Evolutionary conservation across 2,888 invertebrate species (phyloP).

Genomic region (Colostygia pectinataria): DNA sequence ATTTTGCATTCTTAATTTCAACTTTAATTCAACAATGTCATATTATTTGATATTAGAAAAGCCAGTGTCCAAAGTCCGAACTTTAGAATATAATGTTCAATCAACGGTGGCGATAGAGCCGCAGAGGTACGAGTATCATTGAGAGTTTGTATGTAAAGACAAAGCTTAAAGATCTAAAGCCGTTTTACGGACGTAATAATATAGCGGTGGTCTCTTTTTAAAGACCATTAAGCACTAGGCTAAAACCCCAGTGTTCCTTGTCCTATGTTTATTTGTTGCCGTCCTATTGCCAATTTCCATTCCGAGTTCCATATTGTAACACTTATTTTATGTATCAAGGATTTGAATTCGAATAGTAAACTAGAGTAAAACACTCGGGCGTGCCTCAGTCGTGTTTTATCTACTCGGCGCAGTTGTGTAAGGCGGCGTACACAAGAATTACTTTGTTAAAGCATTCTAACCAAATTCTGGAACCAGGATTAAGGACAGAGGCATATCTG

Average conservation of each 20-base stretch:
- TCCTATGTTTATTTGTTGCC: constrained; percentile 26
- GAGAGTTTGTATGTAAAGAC: too few relatives aligned
- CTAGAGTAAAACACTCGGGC: constrained; percentile 35
- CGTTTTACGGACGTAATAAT: neutral
- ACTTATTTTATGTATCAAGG: constrained; percentile 28
- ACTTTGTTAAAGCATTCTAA: neutral
- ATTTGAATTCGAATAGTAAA: constrained; percentile 32
- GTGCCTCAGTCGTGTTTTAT: constrained; percentile 53
- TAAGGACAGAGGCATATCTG: too few relatives aligned
- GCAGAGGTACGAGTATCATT: too few relatives aligned
- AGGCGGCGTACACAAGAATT: constrained; percentile 7
- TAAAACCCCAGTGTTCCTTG: constrained; percentile 7
- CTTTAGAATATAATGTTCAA: too few relatives aligned
- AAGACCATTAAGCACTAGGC: neutral
- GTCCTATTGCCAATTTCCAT: constrained; percentile 33
- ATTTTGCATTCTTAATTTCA: too few relatives aligned
- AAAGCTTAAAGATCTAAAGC: neutral
- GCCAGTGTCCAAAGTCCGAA: too few relatives aligned
- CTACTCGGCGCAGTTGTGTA: constrained; percentile 35
- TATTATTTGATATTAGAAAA: too few relatives aligned
- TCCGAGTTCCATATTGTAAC: constrained; percentile 20
- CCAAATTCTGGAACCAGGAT: too few relatives aligned
- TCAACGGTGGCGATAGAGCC: too few relatives aligned
- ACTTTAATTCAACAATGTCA: too few relatives aligned
- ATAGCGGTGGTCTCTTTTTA: neutral